These are phyloP conservation scores for Atta colombica DNA, from an alignment of 1,140 invertebrate genomes.

Conservation along the genomic window DNA sequence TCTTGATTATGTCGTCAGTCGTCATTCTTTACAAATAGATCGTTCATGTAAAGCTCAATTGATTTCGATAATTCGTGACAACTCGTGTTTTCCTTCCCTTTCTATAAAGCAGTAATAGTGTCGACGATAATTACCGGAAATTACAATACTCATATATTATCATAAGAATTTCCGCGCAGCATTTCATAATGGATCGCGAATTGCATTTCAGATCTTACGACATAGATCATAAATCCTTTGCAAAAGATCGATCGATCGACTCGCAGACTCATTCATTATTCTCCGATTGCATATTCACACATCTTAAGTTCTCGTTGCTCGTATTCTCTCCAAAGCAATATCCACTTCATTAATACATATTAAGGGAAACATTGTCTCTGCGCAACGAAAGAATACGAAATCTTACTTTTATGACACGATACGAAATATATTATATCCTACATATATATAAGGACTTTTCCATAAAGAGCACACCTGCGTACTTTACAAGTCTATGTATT, in stretches of 20 bases:
- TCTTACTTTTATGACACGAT: not conserved
- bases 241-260: conserved; percentile 35
- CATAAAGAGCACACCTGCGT: not conserved
- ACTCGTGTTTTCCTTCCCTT: not conserved
- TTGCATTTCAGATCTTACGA: not conserved
- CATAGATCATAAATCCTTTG: not conserved
- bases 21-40: not conserved
- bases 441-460: not conserved
- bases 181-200: not conserved
- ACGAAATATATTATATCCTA: not conserved
- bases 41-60: not conserved
- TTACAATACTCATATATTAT: not conserved
- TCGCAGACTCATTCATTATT: conserved; percentile 48
- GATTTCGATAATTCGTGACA: not conserved
- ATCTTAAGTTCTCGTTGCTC: conserved; percentile 23
- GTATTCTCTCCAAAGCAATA: not conserved
- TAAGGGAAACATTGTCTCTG: not conserved
- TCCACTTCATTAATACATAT: not conserved
- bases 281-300: conserved; percentile 33
- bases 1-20: not conserved
- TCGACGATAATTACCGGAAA: not conserved
- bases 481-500: not conserved
- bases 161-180: not conserved
- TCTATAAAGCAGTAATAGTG: not conserved
- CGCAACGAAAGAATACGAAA: not conserved